Conservation (phyloP, 2,888 invertebrate genomes). For the Bembecia ichneumoniformis region DNA sequence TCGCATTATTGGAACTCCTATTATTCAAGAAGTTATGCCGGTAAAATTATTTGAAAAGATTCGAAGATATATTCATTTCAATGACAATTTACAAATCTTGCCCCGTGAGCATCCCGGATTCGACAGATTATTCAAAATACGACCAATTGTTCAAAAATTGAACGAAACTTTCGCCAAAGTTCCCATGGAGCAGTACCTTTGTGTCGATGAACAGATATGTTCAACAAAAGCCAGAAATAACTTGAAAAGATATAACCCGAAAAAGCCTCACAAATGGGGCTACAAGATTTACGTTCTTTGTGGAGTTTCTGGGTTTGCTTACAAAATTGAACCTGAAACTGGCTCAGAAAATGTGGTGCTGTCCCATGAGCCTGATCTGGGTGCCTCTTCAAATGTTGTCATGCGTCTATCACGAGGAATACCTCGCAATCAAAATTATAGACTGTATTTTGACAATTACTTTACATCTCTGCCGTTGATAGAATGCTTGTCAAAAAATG, state of each 20-base stretch:
- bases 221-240: constrained; percentile 23
- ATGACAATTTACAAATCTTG: constrained; percentile 16
- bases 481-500: background rate
- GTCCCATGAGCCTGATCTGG: background rate
- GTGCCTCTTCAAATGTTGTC: background rate
- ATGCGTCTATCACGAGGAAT: background rate
- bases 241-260: constrained; percentile 24
- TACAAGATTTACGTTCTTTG: constrained; percentile 25
- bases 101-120: constrained; percentile 19
- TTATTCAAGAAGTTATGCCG: constrained; percentile 23
- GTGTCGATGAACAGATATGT: constrained; percentile 27
- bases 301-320: constrained; percentile 22
- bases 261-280: constrained; percentile 27
- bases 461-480: background rate
- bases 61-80: constrained; percentile 20
- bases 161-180: constrained; percentile 15
- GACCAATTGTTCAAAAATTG: constrained; percentile 15
- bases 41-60: constrained; percentile 22
- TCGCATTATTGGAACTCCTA: constrained; percentile 23
- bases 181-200: constrained; percentile 22
- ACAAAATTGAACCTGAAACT: constrained; percentile 24
- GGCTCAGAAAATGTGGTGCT: constrained; percentile 8
- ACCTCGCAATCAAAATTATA: background rate
- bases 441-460: background rate
- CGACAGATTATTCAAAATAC: constrained; percentile 19